phyloP scores from a whole-genome alignment of 64 coral and sea anemone genomes.

The Porites lutea region DNA sequence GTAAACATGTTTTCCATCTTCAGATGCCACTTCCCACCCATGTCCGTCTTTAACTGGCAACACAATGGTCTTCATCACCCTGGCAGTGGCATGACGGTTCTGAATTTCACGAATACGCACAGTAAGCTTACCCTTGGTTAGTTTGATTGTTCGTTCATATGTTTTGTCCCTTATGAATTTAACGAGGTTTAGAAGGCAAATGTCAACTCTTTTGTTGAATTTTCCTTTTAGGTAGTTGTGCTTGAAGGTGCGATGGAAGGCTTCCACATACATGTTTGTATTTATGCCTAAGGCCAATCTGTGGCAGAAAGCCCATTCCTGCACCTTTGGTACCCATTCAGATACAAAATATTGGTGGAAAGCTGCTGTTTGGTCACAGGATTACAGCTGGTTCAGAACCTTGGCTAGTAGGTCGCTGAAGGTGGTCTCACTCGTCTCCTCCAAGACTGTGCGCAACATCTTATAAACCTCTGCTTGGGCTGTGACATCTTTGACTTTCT shows the following conservation, averaged over 20 bases:
- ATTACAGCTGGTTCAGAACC: neutral
- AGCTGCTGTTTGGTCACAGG: neutral
- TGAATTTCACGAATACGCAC: constrained; percentile 31
- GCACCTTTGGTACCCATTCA: constrained; percentile 41
- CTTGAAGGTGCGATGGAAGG: constrained; percentile 64
- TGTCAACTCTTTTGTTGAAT: constrained; percentile 55
- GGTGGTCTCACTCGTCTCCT: constrained; percentile 35
- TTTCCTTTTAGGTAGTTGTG: constrained; percentile 61
- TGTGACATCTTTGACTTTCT: constrained; percentile 9
- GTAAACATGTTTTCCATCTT: too few species aligned
- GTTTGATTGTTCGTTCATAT: constrained; percentile 41
- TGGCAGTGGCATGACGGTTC: constrained; percentile 3
- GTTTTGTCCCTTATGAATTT: constrained; percentile 68
- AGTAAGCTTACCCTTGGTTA: constrained; percentile 57
- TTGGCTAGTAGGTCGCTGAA: constrained; percentile 30
- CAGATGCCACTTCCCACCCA: too few species aligned
- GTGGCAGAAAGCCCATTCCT: constrained; percentile 62
- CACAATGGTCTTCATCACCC: too few species aligned
- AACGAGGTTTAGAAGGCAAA: constrained; percentile 54
- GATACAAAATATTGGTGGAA: constrained; percentile 45
- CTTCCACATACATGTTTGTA: constrained; percentile 76
- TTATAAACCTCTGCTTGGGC: constrained; percentile 54
- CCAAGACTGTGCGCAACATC: constrained; percentile 44
- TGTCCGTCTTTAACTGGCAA: too few species aligned
- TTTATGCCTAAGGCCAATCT: constrained; percentile 59